Evolutionary conservation across 2,888 invertebrate species (phyloP).

Genomic region (Cenopis cana): DNA sequence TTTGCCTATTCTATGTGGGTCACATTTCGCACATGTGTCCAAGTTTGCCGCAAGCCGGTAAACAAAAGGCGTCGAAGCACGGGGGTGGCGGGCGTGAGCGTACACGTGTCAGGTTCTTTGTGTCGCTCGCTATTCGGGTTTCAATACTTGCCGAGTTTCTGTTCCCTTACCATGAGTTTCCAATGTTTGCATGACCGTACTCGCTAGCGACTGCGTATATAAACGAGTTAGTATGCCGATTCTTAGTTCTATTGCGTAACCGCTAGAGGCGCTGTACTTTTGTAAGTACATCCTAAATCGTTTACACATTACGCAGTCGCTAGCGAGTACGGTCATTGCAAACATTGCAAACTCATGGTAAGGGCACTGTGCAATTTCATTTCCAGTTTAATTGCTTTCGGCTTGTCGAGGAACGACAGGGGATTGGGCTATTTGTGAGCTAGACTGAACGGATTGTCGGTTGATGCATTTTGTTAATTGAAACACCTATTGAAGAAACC

Average conservation of each 20-base stretch:
- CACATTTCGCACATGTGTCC: slow-evolving; percentile 22
- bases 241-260: no score
- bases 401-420: slow-evolving; percentile 47
- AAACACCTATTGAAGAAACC: slow-evolving; percentile 11
- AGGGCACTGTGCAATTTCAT: slow-evolving; percentile 74
- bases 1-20: slow-evolving; percentile 7
- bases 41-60: slow-evolving; percentile 8
- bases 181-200: no score
- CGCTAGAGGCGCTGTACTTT: no score
- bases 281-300: no score
- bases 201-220: no score
- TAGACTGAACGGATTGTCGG: slow-evolving; percentile 14
- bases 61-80: slow-evolving; percentile 14
- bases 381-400: slow-evolving; percentile 77
- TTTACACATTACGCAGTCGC: no score
- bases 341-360: no score
- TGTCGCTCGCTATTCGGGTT: slow-evolving; percentile 77
- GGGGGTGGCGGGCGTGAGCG: neutral
- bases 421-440: slow-evolving; percentile 26
- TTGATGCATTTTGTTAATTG: slow-evolving; percentile 24
- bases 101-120: slow-evolving; percentile 65
- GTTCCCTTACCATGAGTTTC: no score
- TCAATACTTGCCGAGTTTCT: slow-evolving; percentile 72
- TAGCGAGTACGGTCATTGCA: no score
- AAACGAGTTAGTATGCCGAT: no score